A percentile compares a stretch with the other conserved stretches of the same genome.
These are phyloP conservation scores for Ptychodera flava DNA, from an alignment of 35 echinoderm and acorn worm genomes.

Conservation along the genomic window DNA sequence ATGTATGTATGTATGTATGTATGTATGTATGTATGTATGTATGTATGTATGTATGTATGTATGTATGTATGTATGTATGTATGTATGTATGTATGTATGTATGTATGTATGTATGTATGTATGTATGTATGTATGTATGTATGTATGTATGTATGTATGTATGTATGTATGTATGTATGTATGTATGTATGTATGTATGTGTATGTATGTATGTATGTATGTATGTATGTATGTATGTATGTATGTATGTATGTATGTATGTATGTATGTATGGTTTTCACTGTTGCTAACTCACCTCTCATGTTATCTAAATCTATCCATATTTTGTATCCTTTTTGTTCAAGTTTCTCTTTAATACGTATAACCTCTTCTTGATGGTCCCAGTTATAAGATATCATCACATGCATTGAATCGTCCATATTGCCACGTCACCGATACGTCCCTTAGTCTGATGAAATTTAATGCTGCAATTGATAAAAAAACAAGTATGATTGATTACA, in stretches of 20 bases:
- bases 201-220: background rate
- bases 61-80: conserved; percentile 27
- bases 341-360: background rate
- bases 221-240: conserved; percentile 2
- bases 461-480: too few species aligned
- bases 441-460: too few species aligned
- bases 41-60: conserved; percentile 27
- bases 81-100: conserved; percentile 19
- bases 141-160: too few species aligned
- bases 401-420: background rate
- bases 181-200: background rate
- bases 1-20: conserved; percentile 31
- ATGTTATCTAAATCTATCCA: background rate
- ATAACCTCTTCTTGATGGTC: background rate
- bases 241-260: conserved; percentile 2
- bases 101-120: background rate
- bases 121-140: background rate
- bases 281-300: background rate
- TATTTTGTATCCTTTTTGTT: background rate
- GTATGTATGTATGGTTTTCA: background rate
- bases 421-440: background rate
- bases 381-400: background rate
- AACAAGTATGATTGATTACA: too few species aligned
- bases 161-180: too few species aligned
- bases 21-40: conserved; percentile 27